Base-by-base conservation (phyloP, 1,140 invertebrate species). In the Nasonia giraulti region DNA sequence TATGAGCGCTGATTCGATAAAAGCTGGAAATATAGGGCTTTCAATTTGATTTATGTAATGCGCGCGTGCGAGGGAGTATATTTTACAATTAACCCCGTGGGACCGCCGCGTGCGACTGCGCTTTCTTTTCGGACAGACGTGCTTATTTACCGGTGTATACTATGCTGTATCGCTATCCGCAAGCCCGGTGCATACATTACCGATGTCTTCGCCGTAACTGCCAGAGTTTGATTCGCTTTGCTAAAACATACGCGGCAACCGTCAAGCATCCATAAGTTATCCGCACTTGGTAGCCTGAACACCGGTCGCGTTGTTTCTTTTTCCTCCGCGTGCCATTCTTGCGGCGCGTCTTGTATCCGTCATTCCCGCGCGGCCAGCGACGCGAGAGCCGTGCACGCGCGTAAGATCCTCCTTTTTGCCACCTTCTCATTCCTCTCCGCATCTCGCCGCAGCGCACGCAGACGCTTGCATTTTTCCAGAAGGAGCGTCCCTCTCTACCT, bases 281-380 rank as follows among this genome's bases (percentile, higher is more conserved):
- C 33, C 33, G 33, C 33, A 6, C 33, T 4, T 37, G 5, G 33
- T 37, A 37, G 33, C 3, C 33, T 5, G 5, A 3, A 37, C 33
- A 37, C 50, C 80, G 85, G 74, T 86, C 87, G 85, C 86, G 83
- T 86, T 80, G 79, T 77, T 12, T 6, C 66, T 20, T 71, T 74
- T 81, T 69, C 50, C 71, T n/a, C 12, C 66, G 87, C 86, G 84
- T 86, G 87, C 89, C 88, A 86, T 87, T 86, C 88, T 88, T 76
- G 81, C 86, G 40, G 11, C 68, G 6, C 87, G 85, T 87, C 87
- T 88, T 89, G 27, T 27, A 88, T 89, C 86, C 87, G 84, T 87
- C 85, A 85, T 82, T 83, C 75, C 77, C 85, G 86, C 75, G 83
- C 77, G 81, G 80, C 33, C 4, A 37, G 33, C 5, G 5, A 37